Percentiles rank a stretch among this genome's conserved stretches.
Conservation (phyloP, 2,888 invertebrate genomes). For the Apamea anceps region DNA sequence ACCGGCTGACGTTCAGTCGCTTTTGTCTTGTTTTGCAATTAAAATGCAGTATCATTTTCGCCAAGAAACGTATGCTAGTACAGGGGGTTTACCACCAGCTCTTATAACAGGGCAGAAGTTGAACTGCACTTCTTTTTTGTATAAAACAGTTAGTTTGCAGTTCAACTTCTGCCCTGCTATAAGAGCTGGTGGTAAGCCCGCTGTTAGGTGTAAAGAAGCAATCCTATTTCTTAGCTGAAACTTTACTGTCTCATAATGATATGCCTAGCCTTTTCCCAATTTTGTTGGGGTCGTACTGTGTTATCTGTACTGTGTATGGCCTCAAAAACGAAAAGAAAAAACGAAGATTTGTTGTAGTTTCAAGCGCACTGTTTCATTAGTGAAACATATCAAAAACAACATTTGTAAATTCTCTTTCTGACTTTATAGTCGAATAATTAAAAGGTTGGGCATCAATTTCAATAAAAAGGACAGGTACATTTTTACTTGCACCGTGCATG, state of each 20-base stretch:
- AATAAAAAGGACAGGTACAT: neutral
- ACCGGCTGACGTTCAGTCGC: neutral
- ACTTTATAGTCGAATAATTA: neutral
- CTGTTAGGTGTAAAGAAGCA: neutral
- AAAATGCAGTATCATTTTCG: neutral
- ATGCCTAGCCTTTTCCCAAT: neutral
- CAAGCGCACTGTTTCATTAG: neutral
- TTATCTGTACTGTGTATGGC: no score
- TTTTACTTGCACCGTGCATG: neutral
- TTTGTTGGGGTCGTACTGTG: no score
- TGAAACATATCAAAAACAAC: neutral
- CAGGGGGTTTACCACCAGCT: no score
- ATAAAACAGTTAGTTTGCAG: no score
- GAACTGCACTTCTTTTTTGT: no score
- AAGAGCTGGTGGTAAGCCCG: no score
- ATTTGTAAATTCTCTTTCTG: neutral
- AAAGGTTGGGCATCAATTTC: neutral
- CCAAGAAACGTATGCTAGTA: neutral
- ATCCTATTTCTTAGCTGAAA: neutral
- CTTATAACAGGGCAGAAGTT: no score
- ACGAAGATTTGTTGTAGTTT: neutral
- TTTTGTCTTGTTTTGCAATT: neutral
- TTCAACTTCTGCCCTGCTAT: no score
- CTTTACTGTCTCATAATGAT: neutral
- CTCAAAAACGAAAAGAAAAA: no score